Evolutionary conservation across 2,797 vertebrate species (phyloP).

Genomic region (Urosaurus nigricauda): DNA sequence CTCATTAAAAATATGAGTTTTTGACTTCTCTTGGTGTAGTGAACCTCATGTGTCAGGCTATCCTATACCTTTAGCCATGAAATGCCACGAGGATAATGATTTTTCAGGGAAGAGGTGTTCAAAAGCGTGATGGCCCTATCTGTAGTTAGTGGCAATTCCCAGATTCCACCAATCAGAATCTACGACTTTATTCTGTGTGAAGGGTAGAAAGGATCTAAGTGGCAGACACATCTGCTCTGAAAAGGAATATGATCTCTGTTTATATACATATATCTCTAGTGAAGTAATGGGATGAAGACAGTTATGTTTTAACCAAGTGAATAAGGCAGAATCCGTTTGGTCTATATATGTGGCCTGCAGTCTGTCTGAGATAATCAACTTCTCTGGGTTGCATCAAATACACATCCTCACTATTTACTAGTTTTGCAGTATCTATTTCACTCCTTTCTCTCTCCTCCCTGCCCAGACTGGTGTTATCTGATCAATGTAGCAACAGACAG

Average conservation of each 20-base stretch:
- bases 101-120: no score
- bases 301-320: slow-evolving; percentile 42
- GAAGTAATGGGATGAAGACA: slow-evolving; percentile 44
- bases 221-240: neutral
- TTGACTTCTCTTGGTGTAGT: no score
- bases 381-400: neutral
- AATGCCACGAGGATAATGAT: neutral
- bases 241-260: slow-evolving; percentile 37
- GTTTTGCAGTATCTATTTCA: slow-evolving; percentile 6
- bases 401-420: neutral
- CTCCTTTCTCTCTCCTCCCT: neutral
- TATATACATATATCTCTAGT: slow-evolving; percentile 15
- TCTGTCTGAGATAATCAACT: slow-evolving; percentile 15
- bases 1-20: neutral
- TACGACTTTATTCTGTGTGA: neutral
- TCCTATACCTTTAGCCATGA: neutral
- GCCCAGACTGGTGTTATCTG: slow-evolving; percentile 45
- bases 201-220: neutral
- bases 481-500: slow-evolving; percentile 35
- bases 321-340: slow-evolving; percentile 34
- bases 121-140: neutral
- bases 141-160: neutral
- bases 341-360: slow-evolving; percentile 54
- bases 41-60: neutral
- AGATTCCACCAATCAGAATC: neutral